These are phyloP conservation scores for Rhyacichthys aspro DNA, from an alignment of 2,797 vertebrate genomes.

Conservation along the genomic window DNA sequence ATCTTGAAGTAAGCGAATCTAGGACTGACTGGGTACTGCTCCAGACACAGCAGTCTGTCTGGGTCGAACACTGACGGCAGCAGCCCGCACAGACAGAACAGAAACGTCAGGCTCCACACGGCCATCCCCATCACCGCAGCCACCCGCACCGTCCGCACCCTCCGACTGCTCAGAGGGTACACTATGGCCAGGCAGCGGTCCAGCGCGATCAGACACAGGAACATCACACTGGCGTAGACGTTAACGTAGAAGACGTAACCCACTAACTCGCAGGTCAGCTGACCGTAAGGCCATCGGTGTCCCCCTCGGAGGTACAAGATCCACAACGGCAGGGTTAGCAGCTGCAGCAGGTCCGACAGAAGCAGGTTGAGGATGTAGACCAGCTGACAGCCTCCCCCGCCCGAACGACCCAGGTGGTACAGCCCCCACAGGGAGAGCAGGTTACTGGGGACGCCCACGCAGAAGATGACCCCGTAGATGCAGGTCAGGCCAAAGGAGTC, in stretches of 20 bases:
- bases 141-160: conserved; percentile 74
- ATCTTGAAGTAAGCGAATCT: conserved; percentile 81
- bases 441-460: conserved; percentile 82
- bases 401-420: conserved; percentile 78
- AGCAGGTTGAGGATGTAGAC: conserved; percentile 83
- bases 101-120: conserved; percentile 78
- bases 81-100: conserved; percentile 80
- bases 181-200: conserved; percentile 84
- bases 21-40: conserved; percentile 78
- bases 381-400: conserved; percentile 77
- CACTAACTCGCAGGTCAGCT: conserved; percentile 77
- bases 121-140: conserved; percentile 66
- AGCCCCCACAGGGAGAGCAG: conserved; percentile 83
- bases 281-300: conserved; percentile 75
- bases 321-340: conserved; percentile 83
- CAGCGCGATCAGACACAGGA: conserved; percentile 81
- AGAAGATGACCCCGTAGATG: conserved; percentile 82
- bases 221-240: conserved; percentile 81
- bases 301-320: conserved; percentile 78
- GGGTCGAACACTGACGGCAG: conserved; percentile 79
- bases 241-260: conserved; percentile 83
- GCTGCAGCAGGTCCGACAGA: conserved; percentile 82
- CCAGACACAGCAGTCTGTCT: conserved; percentile 71
- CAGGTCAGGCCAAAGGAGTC: conserved; percentile 79
- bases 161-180: conserved; percentile 78